Conservation (phyloP, 2,888 invertebrate genomes). For the Lochmaea crataegi region DNA sequence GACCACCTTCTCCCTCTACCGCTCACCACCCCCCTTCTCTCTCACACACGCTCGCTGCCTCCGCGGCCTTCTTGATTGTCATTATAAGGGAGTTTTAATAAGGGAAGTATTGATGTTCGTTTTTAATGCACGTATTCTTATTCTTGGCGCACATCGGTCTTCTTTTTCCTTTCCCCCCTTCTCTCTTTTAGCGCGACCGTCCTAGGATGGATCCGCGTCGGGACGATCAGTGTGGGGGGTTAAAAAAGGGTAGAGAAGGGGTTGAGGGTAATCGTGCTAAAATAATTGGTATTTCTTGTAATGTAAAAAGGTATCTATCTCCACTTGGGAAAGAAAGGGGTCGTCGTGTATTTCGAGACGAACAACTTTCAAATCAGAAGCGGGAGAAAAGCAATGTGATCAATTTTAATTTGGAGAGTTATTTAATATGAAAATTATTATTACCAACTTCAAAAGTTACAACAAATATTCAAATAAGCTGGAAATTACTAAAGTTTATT, state of each 20-base stretch:
- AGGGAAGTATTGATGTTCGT: constrained; percentile 66
- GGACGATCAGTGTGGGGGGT: constrained; percentile 39
- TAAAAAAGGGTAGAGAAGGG: constrained; percentile 28
- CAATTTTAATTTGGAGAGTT: too few species aligned
- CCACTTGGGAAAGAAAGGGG: neutral
- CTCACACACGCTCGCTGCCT: constrained; percentile 60
- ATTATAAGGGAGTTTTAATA: constrained; percentile 66
- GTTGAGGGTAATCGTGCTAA: constrained; percentile 35
- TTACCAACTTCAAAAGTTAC: too few species aligned
- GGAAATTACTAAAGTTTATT: too few species aligned
- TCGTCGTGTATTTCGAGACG: neutral
- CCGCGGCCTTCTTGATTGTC: constrained; percentile 62
- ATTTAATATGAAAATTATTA: too few species aligned
- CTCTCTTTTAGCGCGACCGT: constrained; percentile 33
- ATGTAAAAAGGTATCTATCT: constrained; percentile 23
- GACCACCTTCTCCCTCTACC: constrained; percentile 41
- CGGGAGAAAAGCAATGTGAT: too few species aligned
- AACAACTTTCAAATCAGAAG: too few species aligned
- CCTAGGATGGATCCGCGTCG: constrained; percentile 30
- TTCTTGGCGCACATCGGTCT: constrained; percentile 61
- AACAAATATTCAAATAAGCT: too few species aligned
- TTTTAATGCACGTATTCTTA: constrained; percentile 65
- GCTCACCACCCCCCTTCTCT: constrained; percentile 48
- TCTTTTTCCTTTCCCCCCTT: constrained; percentile 42
- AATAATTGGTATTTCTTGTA: constrained; percentile 33